phyloP scores from a whole-genome alignment of 2,113 vertebrate species.

The Picathartes gymnocephalus region DNA sequence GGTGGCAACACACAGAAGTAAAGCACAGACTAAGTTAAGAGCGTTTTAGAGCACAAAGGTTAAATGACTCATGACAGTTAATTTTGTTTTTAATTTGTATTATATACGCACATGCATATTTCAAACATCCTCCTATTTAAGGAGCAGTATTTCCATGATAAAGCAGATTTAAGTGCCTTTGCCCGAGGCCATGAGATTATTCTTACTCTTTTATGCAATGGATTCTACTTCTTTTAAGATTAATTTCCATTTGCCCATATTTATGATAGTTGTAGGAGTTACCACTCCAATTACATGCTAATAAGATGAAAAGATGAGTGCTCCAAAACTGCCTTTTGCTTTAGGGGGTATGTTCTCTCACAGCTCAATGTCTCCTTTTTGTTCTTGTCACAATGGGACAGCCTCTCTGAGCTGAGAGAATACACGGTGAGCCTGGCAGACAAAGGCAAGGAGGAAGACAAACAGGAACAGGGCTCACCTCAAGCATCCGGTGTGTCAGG shows the following conservation, averaged over 20 bases:
- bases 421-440: conserved; percentile 73
- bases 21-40: neutral
- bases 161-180: neutral
- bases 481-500: conserved; percentile 52
- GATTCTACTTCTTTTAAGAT: neutral
- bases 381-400: conserved; percentile 39
- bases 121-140: neutral
- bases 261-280: neutral
- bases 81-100: neutral
- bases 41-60: neutral
- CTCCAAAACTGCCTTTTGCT: neutral
- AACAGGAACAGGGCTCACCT: conserved; percentile 5
- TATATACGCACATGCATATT: fast-evolving
- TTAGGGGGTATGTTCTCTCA: neutral
- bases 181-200: neutral
- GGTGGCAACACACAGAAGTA: neutral
- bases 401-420: conserved; percentile 84
- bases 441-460: conserved; percentile 28
- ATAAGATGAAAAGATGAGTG: neutral
- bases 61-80: neutral
- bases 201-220: neutral
- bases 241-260: neutral
- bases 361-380: neutral
- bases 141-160: neutral
- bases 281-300: neutral